A percentile compares a stretch with the other conserved stretches of the same genome.
phyloP scores from a whole-genome alignment of 2,797 vertebrate species.

The Phaenicophaeus curvirostris region DNA sequence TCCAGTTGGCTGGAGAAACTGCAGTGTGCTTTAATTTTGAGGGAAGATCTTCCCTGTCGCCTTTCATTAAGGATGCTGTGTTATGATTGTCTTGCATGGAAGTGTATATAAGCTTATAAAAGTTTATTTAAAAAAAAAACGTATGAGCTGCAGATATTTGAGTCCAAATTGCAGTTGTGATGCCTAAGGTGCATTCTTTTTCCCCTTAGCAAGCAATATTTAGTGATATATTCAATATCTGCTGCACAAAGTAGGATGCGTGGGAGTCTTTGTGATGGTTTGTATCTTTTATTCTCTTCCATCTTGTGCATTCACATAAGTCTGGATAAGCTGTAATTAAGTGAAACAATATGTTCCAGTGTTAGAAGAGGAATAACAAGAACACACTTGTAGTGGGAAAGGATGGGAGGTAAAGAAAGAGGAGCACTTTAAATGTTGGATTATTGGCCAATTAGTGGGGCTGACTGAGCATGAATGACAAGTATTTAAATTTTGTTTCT shows the following conservation, averaged over 20 bases:
- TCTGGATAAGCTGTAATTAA: slow-evolving; percentile 8
- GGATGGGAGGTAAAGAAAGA: neutral
- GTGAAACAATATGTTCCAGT: neutral
- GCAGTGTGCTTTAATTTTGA: neutral
- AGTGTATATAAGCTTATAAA: neutral
- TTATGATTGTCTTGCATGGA: neutral
- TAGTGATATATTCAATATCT: neutral
- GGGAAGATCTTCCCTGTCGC: neutral
- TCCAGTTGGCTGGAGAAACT: neutral
- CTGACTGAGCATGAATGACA: neutral
- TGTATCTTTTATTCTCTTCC: neutral
- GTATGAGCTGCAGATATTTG: neutral
- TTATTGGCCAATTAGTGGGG: neutral
- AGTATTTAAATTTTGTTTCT: neutral
- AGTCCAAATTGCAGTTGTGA: neutral
- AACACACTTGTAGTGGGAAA: neutral
- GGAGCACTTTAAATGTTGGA: neutral
- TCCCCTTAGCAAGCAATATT: neutral
- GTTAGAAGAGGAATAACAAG: neutral
- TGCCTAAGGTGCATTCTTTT: neutral
- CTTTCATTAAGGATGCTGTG: slow-evolving; percentile 5
- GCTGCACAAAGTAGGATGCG: neutral
- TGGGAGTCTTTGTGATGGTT: neutral
- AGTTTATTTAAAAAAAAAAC: neutral
- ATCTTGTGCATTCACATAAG: neutral